Conservation (phyloP, 2,113 vertebrate species). For the Atrichornis clamosus region DNA sequence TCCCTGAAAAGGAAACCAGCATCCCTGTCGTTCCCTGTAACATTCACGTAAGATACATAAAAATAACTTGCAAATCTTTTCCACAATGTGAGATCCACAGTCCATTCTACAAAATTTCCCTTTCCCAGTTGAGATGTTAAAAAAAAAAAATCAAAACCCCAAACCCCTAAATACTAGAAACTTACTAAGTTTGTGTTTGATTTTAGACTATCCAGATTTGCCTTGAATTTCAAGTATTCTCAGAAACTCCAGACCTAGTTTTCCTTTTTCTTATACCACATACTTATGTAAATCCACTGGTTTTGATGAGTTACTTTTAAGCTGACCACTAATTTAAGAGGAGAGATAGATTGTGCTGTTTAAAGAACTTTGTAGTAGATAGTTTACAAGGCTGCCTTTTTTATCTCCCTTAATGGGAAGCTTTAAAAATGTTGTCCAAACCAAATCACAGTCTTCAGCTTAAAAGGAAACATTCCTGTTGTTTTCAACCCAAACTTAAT, state of each 20-base stretch:
- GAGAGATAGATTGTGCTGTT: neutral
- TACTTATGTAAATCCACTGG: neutral
- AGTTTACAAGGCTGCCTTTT: neutral
- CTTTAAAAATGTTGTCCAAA: neutral
- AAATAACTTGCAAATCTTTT: neutral
- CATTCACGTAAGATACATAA: neutral
- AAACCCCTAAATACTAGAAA: neutral
- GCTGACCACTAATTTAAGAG: constrained; percentile 32
- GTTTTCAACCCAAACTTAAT: neutral
- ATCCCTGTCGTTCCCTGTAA: neutral
- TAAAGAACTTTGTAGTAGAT: neutral
- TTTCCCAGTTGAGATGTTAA: neutral
- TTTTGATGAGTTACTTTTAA: constrained; percentile 14
- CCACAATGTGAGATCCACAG: neutral
- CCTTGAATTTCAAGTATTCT: neutral
- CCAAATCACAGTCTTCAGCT: neutral
- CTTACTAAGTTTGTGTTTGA: neutral
- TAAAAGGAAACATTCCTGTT: neutral
- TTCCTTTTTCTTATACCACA: neutral
- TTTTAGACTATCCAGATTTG: neutral
- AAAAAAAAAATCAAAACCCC: neutral
- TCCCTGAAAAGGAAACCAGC: neutral
- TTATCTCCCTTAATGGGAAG: neutral
- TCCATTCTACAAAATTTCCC: neutral
- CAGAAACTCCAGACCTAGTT: neutral